Evolutionary conservation across 2,113 vertebrate genomes (phyloP).

Genomic region (Periophthalmus modestus): DNA sequence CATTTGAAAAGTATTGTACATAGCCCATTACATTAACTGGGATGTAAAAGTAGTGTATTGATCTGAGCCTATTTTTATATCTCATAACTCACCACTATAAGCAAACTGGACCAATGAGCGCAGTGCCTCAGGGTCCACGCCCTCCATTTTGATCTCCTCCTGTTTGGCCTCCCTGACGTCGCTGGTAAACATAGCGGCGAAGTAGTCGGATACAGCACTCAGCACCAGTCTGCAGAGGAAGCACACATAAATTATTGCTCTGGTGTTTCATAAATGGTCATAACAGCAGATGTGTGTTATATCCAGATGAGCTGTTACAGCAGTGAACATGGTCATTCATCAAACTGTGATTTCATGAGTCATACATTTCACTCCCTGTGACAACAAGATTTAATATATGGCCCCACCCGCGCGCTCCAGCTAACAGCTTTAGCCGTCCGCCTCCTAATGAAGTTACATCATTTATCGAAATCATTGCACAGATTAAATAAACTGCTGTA

Average conservation of each 20-base stretch:
- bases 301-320: background rate
- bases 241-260: slow-evolving; percentile 20
- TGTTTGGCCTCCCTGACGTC: slow-evolving; percentile 94
- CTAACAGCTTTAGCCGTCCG: slow-evolving; percentile 27
- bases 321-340: slow-evolving; percentile 27
- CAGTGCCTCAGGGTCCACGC: slow-evolving; percentile 90
- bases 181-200: slow-evolving; percentile 97
- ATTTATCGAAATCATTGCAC: slow-evolving; percentile 28
- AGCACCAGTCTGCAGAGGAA: slow-evolving; percentile 86
- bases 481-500: slow-evolving; percentile 26
- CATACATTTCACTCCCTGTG: slow-evolving; percentile 13
- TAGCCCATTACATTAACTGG: background rate
- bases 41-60: slow-evolving; percentile 43
- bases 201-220: slow-evolving; percentile 95
- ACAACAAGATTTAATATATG: slow-evolving; percentile 33
- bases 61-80: slow-evolving; percentile 60
- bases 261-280: slow-evolving; percentile 12
- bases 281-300: slow-evolving; percentile 6
- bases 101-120: slow-evolving; percentile 92
- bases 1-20: background rate
- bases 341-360: slow-evolving; percentile 5
- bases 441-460: slow-evolving; percentile 41
- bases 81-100: slow-evolving; percentile 88
- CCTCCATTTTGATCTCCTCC: slow-evolving; percentile 97
- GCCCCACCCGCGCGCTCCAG: slow-evolving; percentile 22